Evolutionary conservation across 2,888 invertebrate species (phyloP), one percentile per base, ranked within the genome.

Genomic region (Malachius bipustulatus): DNA sequence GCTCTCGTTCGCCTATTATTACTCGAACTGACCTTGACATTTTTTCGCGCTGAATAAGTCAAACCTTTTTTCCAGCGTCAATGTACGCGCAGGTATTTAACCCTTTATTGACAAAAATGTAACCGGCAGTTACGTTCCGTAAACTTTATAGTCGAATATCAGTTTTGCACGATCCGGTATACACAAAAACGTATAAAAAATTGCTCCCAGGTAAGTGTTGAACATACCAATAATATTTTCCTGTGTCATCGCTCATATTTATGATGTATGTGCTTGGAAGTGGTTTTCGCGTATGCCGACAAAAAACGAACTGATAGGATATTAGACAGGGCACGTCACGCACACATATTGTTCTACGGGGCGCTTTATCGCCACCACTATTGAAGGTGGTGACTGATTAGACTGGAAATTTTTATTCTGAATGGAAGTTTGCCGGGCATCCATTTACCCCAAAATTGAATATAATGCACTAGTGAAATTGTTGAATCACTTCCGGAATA

Each of bases 21-120:
- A 59, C 59, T 57, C 58, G 60, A 54, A 53, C 51, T 50, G 59
- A 59, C 60, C 60, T 60, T 60, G 60, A 60, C 59, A 59, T 58
- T 60, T 60, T 60, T 59, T 56, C 55, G 47, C 42, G 44, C 42
- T 37, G 42, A 36, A 45, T 30, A 31, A 46, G 45, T 46, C 52
- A 47, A 50, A 52, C 47, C 51, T 55, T 50, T 53, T 51, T 53
- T 51, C 50, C 50, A 38, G 35, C 38, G 36, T 37, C 37, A 32
- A 38, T 37, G 38, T 32, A 44, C 38, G 39, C 43, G 47, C 43
- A 42, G 44, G 47, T 39, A n/a, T n/a, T 43, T 42, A 37, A 34
- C 24, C 24, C 24, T 6, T 6, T 19, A 19, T 19, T n/a, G 24
- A 19, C 24, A 19, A 19, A 19, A 19, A 6, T 19, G 24, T 19